Base-by-base conservation (phyloP, 2,797 vertebrate species). In the Anabacerthia variegaticeps region DNA sequence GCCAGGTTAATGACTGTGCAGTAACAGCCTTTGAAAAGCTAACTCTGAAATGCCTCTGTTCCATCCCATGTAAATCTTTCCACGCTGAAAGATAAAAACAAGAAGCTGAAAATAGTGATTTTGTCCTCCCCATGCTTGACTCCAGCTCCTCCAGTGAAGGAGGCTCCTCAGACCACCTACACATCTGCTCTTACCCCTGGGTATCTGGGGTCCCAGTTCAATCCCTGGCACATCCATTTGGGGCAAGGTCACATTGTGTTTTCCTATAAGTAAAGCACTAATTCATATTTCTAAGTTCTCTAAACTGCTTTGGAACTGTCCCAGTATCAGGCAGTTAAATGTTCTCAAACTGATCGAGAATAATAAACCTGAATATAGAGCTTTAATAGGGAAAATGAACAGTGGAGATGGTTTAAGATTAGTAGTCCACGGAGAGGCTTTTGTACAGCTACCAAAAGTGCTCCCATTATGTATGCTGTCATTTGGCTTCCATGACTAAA, bases 1-100 rank as follows among this genome's bases (percentile, higher is more conserved):
- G 43, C 37, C 56, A 91, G 89, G 94, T 96, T 94, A 95, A 95
- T 95, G 79, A 94, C 91, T 92, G 79, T 69, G 51, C 86, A 77
- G 58, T 23, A 81, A 75, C 52, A 85, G 37, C 59, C 93, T 95
- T 92, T 85, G 69, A 88, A 91, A 94, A 93, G 52, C 65, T 77
- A 21, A 9, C 56, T 30, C 34, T 71, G 75, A 85, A 48, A 37
- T 48, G 59, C 12, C 3, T 89, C 49, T 73, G 80, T 58, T 92
- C 59, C 49, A 52, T 93, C 89, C 91, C 89, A 16, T 43, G 66
- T 78, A 94, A 87, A 49, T 69, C 94, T 81, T 67, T 20, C 49
- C 14, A 0, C 4, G 46, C 71, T 61, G 46, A 39, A 77, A 15
- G 49, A 46, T 14, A 63, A 69, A 80, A 85, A n/a, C 89, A 83